Conservation (phyloP, 92 coral and sea anemone genomes). For the Nematostella vectensis region DNA sequence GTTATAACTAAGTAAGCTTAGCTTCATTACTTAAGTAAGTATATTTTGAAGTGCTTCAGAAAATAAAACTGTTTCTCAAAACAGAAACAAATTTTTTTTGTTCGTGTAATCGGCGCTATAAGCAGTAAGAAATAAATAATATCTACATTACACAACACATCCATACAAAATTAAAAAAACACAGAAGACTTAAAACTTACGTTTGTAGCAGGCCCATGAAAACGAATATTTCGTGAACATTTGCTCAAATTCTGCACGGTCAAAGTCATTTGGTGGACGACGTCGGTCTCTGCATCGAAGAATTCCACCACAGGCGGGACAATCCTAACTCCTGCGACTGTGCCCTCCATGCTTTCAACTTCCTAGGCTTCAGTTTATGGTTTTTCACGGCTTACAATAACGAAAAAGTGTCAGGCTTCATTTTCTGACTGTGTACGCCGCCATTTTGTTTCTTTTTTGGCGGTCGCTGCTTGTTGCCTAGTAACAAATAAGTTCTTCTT, state of each 20-base stretch:
- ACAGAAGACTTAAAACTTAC: slow-evolving; percentile 30
- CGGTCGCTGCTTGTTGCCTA: slow-evolving; percentile 40
- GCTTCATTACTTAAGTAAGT: too few relatives aligned
- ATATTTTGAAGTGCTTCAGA: too few relatives aligned
- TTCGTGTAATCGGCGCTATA: too few relatives aligned
- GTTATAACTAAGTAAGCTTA: too few relatives aligned
- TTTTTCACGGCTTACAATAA: slow-evolving; percentile 2
- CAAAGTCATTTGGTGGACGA: slow-evolving; percentile 89
- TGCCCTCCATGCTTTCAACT: slow-evolving; percentile 70
- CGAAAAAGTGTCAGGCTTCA: neutral
- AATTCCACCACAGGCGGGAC: slow-evolving; percentile 98
- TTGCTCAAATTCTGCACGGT: slow-evolving; percentile 94
- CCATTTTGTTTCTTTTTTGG: slow-evolving; percentile 51
- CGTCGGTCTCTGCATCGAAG: slow-evolving; percentile 91
- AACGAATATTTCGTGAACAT: slow-evolving; percentile 76
- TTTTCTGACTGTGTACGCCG: slow-evolving; percentile 34
- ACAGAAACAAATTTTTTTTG: too few relatives aligned
- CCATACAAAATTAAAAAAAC: neutral
- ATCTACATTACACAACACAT: too few relatives aligned
- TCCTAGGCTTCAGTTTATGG: neutral
- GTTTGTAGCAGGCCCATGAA: slow-evolving; percentile 90
- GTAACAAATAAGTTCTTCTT: slow-evolving; percentile 35
- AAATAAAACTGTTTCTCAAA: too few relatives aligned
- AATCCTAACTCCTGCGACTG: slow-evolving; percentile 93
- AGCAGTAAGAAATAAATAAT: too few relatives aligned